phyloP scores from a whole-genome alignment of 2,797 vertebrate genomes.

The Mormyrus proboscirostris region DNA sequence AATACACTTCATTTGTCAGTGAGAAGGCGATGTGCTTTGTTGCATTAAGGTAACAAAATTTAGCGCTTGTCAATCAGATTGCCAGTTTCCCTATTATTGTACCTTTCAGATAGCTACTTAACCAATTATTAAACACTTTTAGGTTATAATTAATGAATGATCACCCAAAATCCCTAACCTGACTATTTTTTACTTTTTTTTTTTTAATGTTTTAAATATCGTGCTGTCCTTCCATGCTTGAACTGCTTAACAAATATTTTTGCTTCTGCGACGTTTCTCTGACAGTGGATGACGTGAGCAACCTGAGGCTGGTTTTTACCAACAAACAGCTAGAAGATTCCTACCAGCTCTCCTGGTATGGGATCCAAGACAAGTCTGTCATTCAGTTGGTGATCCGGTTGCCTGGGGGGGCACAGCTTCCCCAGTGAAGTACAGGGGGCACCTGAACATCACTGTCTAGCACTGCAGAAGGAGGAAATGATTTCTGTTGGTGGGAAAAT shows the following conservation, averaged over 20 bases:
- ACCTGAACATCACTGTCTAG: neutral
- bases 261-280: neutral
- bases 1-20: neutral
- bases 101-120: neutral
- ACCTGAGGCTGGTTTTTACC: neutral
- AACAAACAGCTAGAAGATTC: neutral
- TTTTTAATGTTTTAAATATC: neutral
- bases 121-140: neutral
- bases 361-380: conserved; percentile 12
- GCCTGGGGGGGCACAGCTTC: neutral
- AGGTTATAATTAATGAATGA: neutral
- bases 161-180: neutral
- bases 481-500: neutral
- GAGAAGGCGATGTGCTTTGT: neutral
- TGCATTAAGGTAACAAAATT: neutral
- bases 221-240: neutral
- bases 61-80: neutral
- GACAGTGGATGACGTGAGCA: neutral
- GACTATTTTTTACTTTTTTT: neutral
- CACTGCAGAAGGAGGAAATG: neutral
- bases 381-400: neutral
- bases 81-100: neutral
- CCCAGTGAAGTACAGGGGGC: neutral
- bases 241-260: neutral
- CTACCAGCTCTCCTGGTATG: neutral